Conservation (phyloP, 2,797 vertebrate genomes). For the Fistularia tabacaria region DNA sequence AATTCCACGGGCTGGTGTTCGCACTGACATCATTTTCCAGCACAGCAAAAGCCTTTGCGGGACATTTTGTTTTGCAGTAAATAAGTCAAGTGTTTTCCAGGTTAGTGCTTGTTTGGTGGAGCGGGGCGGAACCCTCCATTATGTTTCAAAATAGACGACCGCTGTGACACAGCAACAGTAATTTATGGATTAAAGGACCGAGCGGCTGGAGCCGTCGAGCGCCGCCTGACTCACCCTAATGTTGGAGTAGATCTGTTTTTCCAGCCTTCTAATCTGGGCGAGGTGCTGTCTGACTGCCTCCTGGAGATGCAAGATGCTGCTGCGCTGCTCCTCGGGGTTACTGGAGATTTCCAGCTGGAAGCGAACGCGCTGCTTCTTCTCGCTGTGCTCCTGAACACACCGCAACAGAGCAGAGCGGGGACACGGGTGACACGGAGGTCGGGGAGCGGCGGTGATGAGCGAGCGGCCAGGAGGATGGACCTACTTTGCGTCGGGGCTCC, state of each 20-base stretch:
- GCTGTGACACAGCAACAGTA: too few species aligned
- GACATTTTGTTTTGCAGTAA: too few species aligned
- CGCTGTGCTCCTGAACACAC: constrained; percentile 88
- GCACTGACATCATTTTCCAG: too few species aligned
- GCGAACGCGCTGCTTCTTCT: constrained; percentile 96
- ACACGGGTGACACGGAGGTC: background rate
- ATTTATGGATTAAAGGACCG: background rate
- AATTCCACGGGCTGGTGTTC: too few species aligned
- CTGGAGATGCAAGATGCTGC: constrained; percentile 94
- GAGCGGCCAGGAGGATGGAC: background rate
- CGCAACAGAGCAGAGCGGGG: background rate
- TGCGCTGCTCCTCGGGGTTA: constrained; percentile 97
- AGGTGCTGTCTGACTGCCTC: constrained; percentile 95
- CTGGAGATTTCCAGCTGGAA: constrained; percentile 99
- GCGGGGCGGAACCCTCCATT: too few species aligned
- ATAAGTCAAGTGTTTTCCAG: too few species aligned
- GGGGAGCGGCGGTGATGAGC: background rate
- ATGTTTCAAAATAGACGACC: too few species aligned
- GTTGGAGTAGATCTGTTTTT: constrained; percentile 98
- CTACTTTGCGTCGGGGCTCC: constrained; percentile 94
- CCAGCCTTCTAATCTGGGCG: constrained; percentile 88
- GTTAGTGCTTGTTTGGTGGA: too few species aligned
- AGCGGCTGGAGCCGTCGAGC: background rate
- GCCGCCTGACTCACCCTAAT: constrained; percentile 77
- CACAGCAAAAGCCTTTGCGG: too few species aligned